Percentiles rank a stretch among this genome's conserved stretches.
Evolutionary conservation across 2,797 vertebrate genomes (phyloP).

Genomic region (Melanotaenia trifasciata): DNA sequence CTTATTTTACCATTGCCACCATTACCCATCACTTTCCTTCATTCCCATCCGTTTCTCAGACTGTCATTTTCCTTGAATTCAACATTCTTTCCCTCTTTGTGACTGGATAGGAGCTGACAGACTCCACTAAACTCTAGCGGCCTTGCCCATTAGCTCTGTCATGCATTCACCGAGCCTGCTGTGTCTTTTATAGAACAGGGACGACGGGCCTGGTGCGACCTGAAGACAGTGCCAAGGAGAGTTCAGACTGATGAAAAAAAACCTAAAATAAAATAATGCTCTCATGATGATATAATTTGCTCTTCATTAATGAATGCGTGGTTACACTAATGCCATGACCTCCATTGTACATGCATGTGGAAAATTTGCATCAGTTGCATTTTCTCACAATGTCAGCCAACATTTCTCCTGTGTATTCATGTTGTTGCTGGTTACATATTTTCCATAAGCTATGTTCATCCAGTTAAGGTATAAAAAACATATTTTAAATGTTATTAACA

Average conservation of each 20-base stretch:
- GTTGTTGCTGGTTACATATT: no score
- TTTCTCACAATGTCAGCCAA: not conserved
- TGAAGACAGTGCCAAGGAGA: constrained; percentile 25
- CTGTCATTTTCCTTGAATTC: not conserved
- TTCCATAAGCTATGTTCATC: no score
- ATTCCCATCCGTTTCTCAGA: constrained; percentile 13
- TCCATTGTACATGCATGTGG: not conserved
- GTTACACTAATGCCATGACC: constrained; percentile 12
- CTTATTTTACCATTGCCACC: not conserved
- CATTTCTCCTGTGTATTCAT: not conserved
- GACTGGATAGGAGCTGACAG: constrained; percentile 67
- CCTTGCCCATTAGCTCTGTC: constrained; percentile 62
- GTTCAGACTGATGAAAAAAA: constrained; percentile 19
- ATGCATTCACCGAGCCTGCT: constrained; percentile 39
- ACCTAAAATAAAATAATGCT: not conserved
- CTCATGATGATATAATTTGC: constrained; percentile 31
- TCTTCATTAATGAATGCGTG: constrained; percentile 3
- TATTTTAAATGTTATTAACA: not conserved
- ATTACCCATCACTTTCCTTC: not conserved
- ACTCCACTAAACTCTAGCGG: constrained; percentile 41
- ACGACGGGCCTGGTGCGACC: constrained; percentile 2
- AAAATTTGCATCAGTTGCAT: no score
- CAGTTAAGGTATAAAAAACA: no score
- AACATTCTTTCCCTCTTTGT: constrained; percentile 13
- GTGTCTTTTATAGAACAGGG: constrained; percentile 40